Evolutionary conservation across 2,113 vertebrate species (phyloP), one percentile per base, ranked within the genome.

Genomic region (Brienomyrus brachyistius): DNA sequence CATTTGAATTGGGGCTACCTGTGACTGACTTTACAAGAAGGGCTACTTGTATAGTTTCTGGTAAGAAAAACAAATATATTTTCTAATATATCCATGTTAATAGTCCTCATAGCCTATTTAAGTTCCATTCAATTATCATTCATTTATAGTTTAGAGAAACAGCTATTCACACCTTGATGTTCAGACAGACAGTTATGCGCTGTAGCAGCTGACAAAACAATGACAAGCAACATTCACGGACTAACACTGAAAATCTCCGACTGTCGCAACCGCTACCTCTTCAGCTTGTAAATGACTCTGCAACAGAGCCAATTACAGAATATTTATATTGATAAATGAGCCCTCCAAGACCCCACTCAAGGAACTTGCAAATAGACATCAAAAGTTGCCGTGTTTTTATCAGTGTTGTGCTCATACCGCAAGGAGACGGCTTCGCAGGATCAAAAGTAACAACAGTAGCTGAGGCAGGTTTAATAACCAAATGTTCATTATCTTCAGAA

Each of bases 351-450:
- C 80, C 40, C 31, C 43, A 54, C 43, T 48, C 8, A 17, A 85
- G 82, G 52, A 23, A 31, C 88, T 48, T 45, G 82, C 89, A 66
- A 89, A 27, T 54, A 82, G 56, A 89, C 82, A 89, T 82, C 74
- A 82, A 85, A 89, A 52, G 54, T 56, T 43, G 35, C 27, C 82
- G 4, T 43, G 23, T 59, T 62, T 89, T 62, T 89, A 51, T 43
- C 51, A 50, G 31, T 56, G 74, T 56, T 89, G 27, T 56, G 51
- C 31, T 89, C 51, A 13, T 43, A 47, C 52, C 48, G 47, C 82
- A 82, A 6, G n/a, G n/a, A 62, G 10, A 62, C 9, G 7, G 7
- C 80, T 89, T 62, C 0, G 52, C 40, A 21, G 52, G 54, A 86
- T 89, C 88, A 85, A 85, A 89, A 45, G 40, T 54, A 21, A 43